Evolutionary conservation across 2,113 vertebrate species (phyloP).

Genomic region (Rhea americana): DNA sequence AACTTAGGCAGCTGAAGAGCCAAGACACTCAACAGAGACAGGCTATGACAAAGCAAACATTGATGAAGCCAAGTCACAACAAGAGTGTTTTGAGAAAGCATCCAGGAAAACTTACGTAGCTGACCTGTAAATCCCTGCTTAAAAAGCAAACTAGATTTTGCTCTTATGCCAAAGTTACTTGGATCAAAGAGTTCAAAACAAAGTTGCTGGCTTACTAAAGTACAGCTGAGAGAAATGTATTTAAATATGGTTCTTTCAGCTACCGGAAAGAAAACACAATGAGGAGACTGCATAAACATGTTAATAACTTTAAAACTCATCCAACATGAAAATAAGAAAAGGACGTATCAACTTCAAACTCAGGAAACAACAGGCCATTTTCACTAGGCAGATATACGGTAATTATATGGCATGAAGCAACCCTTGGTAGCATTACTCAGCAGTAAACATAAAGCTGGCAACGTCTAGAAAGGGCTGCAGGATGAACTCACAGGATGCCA

Average conservation of each 20-base stretch:
- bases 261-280: background rate
- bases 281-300: background rate
- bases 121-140: background rate
- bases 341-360: background rate
- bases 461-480: background rate
- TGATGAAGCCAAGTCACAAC: background rate
- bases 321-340: background rate
- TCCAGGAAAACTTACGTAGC: background rate
- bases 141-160: slow-evolving; percentile 3
- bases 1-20: background rate
- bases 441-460: background rate
- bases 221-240: background rate
- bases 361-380: background rate
- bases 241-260: background rate
- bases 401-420: background rate
- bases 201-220: background rate
- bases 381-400: background rate
- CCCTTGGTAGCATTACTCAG: slow-evolving; percentile 1
- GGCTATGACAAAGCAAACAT: background rate
- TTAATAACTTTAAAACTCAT: background rate
- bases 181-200: background rate
- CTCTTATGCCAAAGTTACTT: background rate
- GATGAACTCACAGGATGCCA: slow-evolving; percentile 4
- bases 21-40: background rate
- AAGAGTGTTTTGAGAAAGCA: background rate